These are phyloP conservation scores for Arvicanthis niloticus DNA, from an alignment of 2,113 vertebrate genomes.

Conservation along the genomic window DNA sequence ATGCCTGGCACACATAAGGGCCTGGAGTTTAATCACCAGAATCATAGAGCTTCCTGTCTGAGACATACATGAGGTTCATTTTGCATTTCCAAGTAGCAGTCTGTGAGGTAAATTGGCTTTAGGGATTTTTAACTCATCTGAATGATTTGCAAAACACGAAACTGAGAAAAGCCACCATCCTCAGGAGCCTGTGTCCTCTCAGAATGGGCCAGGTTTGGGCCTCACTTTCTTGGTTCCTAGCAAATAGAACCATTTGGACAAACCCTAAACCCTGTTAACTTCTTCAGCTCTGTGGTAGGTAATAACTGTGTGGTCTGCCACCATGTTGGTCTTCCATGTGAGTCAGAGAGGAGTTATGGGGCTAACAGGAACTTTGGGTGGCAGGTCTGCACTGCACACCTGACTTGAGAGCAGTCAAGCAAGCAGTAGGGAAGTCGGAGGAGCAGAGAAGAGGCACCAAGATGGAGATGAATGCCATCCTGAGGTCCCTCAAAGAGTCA, in stretches of 20 bases:
- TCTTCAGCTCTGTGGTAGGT: neutral
- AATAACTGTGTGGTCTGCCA: neutral
- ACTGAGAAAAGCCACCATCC: neutral
- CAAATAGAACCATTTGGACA: neutral
- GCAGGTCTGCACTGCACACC: neutral
- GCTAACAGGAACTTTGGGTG: neutral
- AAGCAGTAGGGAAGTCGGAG: neutral
- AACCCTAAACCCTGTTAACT: conserved; percentile 8
- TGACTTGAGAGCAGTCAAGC: neutral
- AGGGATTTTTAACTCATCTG: conserved; percentile 12
- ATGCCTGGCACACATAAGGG: neutral
- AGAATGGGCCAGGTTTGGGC: neutral
- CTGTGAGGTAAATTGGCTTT: neutral
- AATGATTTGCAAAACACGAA: conserved; percentile 31
- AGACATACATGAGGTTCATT: conserved; percentile 12
- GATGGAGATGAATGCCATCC: neutral
- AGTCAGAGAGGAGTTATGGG: neutral
- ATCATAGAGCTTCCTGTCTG: neutral
- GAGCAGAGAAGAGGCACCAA: neutral
- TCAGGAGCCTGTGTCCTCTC: neutral
- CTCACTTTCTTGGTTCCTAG: neutral
- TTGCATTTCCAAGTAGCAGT: neutral
- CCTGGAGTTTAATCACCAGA: neutral
- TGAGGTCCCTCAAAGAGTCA: neutral
- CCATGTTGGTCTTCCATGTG: neutral